Percentiles rank a stretch among this genome's conserved stretches.
phyloP scores from a whole-genome alignment of 2,888 invertebrate species.

The Drosophila nr. medialis region DNA sequence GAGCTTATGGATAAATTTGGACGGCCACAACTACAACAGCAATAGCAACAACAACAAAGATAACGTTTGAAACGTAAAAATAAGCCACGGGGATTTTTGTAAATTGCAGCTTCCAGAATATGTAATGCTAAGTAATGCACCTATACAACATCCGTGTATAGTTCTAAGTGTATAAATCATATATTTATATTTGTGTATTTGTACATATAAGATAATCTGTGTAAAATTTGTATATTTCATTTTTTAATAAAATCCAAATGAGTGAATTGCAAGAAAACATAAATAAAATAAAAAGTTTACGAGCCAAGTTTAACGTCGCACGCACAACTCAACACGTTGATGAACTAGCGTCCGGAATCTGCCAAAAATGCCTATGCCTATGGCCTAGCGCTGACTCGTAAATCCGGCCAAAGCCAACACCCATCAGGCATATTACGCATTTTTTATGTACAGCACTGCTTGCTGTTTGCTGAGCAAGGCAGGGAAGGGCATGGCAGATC shows the following conservation, averaged over 20 bases:
- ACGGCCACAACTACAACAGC: not conserved
- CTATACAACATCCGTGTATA: not conserved
- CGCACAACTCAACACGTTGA: constrained; percentile 70
- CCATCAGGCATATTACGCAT: constrained; percentile 57
- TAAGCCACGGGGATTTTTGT: constrained; percentile 14
- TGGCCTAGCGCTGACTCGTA: constrained; percentile 48
- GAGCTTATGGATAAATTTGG: not conserved
- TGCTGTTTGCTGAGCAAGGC: not conserved
- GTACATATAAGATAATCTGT: constrained; percentile 68
- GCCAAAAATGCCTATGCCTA: constrained; percentile 12
- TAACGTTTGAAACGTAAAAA: constrained; percentile 1
- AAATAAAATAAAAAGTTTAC: constrained; percentile 57
- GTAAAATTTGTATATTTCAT: constrained; percentile 81
- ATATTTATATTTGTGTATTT: constrained; percentile 51
- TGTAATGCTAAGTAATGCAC: constrained; percentile 22
- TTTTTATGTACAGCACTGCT: constrained; percentile 57
- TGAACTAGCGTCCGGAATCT: constrained; percentile 53
- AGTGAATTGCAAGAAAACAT: constrained; percentile 50
- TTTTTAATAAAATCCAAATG: constrained; percentile 69
- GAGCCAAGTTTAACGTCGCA: constrained; percentile 63
- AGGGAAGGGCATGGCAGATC: not conserved
- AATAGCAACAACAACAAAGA: not conserved
- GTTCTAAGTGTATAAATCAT: constrained; percentile 17
- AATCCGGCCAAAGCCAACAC: constrained; percentile 53
- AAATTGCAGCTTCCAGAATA: constrained; percentile 12